phyloP scores from a whole-genome alignment of 1,140 invertebrate genomes.

The Steinernema feltiae region DNA sequence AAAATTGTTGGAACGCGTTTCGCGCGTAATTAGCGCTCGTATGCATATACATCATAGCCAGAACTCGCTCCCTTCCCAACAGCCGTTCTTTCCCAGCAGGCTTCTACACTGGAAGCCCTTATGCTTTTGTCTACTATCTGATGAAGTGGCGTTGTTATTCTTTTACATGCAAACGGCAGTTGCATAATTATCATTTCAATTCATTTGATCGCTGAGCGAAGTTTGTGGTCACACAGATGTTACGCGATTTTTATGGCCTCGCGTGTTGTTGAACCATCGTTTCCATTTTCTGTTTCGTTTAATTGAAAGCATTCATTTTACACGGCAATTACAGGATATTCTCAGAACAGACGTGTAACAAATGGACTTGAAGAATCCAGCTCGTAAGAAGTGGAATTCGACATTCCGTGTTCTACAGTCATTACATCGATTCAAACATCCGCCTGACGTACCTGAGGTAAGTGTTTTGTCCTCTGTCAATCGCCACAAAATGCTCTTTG shows the following conservation, averaged over 20 bases:
- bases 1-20: neutral
- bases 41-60: neutral
- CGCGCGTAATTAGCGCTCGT: conserved; percentile 1
- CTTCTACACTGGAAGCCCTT: neutral
- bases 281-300: no score
- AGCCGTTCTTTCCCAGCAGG: neutral
- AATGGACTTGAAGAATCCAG: neutral
- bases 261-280: no score
- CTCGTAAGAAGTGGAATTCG: conserved; percentile 4
- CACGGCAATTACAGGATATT: neutral
- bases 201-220: no score
- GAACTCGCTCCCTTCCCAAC: neutral
- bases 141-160: neutral
- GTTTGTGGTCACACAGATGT: no score
- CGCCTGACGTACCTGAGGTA: neutral
- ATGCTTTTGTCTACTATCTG: neutral
- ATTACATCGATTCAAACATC: neutral
- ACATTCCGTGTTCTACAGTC: conserved; percentile 2
- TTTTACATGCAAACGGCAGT: no score
- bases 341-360: neutral
- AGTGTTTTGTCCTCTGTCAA: neutral
- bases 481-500: neutral
- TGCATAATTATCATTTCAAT: no score
- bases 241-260: no score
- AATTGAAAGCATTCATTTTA: neutral